Evolutionary conservation across 2,797 vertebrate genomes (phyloP), one percentile per base, ranked within the genome.

Genomic region (Brachyrhaphis roseni): DNA sequence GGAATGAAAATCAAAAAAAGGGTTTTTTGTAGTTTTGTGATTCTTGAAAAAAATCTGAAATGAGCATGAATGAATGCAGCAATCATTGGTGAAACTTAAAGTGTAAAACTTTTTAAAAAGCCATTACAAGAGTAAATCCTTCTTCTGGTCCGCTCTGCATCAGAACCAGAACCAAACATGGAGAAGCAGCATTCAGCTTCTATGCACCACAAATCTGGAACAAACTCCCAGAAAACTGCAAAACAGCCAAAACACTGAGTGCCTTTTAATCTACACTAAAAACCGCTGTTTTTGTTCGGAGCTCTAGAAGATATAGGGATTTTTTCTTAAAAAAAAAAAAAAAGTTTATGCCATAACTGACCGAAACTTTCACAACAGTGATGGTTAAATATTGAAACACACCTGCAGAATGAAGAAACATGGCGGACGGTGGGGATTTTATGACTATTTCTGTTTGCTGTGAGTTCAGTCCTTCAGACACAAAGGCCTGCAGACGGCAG

Each of bases 1-100:
- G 76, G 36, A 57, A 39, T 62, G 15, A 45, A 78, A 85, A 81
- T 84, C 82, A 82, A 79, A 88, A 70, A 53, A 39, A 41, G 46
- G 70, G 6, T 18, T 79, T 79, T 83, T 64, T 75, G 46, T 70
- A 68, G 3, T 77, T 2, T 62, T 34, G 28, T 34, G 28, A 62
- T 34, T 5, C 59, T 62, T 16, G 31, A 18, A 8, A 28, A 46
- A 73, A 72, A 49, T 31, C 46, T 49, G 20, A 39, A 74, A 53
- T 53, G 46, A 51, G 51, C 49, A 26, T 39, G 49, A 8, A 53
- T 55, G 20, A 20, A 8, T 1, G 34, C 31, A 36, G 18, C 34
- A 5, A 64, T 64, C 8, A 36, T 10, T 64, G 16, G 31, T 64
- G 59, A 64, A 64, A 64, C 16, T 34, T 64, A 18, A 59, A 59